Evolutionary conservation across 2,113 vertebrate genomes (phyloP), one percentile per base, ranked within the genome.

Genomic region (Bubo blakistoni): DNA sequence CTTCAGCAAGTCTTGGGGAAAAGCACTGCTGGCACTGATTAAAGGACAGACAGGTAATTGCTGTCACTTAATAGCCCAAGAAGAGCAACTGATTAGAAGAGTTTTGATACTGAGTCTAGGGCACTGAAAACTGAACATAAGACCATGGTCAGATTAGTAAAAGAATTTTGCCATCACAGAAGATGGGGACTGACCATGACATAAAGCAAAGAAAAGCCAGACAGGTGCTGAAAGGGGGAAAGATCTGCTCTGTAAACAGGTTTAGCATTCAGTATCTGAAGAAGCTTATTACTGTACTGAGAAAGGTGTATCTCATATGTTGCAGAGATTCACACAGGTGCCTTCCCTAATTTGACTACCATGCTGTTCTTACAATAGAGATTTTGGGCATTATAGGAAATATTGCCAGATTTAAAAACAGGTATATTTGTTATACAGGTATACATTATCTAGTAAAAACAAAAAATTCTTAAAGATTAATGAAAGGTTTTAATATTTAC

Each of bases 251-350:
- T 54, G 44, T 59, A 61, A 65, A 44, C 29, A 57, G 25, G 9
- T 36, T 32, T 20, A 47, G 76, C 7, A 21, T 16, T 69, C 52
- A 55, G 29, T 14, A 25, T 2, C 44, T 65, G 59, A 61, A 69
- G 49, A 29, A 72, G 29, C 14, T 82, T 18, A 46, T 18, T 19
- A n/a, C 51, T 25, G 1, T 15, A 32, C 5, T 18, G 55, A 72
- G 17, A 8, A 70, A 34, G 15, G 4, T 20, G 5, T 4, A 4
- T 6, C 7, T 20, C 25, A 2, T 11, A 21, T 3, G 1, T 13
- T 46, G 34, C 27, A 78, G 54, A 61, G 25, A 17, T 12, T 73
- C 47, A 81, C 38, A 49, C 0, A 26, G 15, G 13, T 14, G 73
- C 42, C 17, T 44, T 32, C 42, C 38, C 13, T 47, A 8, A 8